Conservation (phyloP, 2,113 vertebrate genomes). For the Oreochromis niloticus region DNA sequence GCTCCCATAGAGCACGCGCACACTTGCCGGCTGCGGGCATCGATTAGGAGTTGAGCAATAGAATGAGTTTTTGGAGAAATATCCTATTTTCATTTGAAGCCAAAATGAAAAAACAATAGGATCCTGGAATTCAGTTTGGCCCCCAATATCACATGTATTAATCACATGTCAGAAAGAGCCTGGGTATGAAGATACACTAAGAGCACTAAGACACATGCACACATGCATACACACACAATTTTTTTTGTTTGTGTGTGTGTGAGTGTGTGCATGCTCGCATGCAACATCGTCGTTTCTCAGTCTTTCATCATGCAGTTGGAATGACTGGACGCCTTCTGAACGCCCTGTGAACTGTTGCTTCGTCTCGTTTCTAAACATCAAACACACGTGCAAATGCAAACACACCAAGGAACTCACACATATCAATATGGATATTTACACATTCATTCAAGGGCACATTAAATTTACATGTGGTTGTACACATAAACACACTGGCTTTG, state of each 20-base stretch:
- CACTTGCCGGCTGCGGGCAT: constrained; percentile 1
- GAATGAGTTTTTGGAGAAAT: constrained; percentile 39
- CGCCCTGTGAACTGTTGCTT: constrained; percentile 33
- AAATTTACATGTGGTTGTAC: background rate
- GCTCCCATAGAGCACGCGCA: constrained; percentile 4
- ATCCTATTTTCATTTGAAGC: constrained; percentile 54
- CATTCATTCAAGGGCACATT: background rate
- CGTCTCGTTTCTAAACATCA: constrained; percentile 29
- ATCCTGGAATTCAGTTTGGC: constrained; percentile 26
- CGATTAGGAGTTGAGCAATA: constrained; percentile 35
- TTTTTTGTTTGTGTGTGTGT: background rate
- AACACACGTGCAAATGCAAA: constrained; percentile 2
- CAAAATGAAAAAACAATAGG: constrained; percentile 43
- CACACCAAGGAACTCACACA: background rate
- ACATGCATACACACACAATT: background rate
- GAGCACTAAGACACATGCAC: background rate
- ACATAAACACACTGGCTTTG: background rate
- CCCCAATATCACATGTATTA: constrained; percentile 44
- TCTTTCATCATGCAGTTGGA: constrained; percentile 62
- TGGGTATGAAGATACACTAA: constrained; percentile 16
- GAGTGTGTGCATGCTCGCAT: background rate
- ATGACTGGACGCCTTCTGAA: constrained; percentile 49
- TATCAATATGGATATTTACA: background rate
- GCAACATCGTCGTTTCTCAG: constrained; percentile 39
- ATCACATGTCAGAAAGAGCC: constrained; percentile 44